These are phyloP conservation scores for Sebastolobus altivelis DNA, from an alignment of 2,797 vertebrate genomes.

Conservation along the genomic window DNA sequence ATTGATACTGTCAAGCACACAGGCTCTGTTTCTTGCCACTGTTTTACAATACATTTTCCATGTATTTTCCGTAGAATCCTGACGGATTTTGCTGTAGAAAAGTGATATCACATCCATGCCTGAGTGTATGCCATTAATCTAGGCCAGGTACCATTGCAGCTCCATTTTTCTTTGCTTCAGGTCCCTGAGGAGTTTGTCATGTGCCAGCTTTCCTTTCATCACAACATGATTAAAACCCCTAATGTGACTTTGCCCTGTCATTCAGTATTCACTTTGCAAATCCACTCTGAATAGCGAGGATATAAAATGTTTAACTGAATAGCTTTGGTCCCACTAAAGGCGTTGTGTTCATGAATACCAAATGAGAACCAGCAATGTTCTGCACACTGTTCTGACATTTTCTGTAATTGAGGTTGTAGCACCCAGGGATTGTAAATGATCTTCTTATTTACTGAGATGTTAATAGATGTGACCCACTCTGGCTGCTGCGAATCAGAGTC, in stretches of 20 bases:
- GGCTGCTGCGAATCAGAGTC: conserved; percentile 1
- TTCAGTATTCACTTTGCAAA: conserved; percentile 47
- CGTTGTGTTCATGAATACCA: conserved; percentile 54
- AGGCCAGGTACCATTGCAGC: background rate
- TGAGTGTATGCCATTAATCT: background rate
- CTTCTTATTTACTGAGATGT: conserved; percentile 34
- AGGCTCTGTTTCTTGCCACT: background rate
- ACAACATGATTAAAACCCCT: conserved; percentile 62
- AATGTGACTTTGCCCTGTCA: conserved; percentile 51
- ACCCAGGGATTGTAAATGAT: conserved; percentile 40
- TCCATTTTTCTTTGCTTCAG: conserved; percentile 22
- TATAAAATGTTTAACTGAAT: conserved; percentile 34
- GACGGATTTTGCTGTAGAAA: background rate
- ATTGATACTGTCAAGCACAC: background rate
- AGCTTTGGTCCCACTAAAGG: conserved; percentile 22
- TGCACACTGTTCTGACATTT: conserved; percentile 49
- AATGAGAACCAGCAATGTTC: conserved; percentile 36
- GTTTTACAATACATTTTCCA: background rate
- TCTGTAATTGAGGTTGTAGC: conserved; percentile 51
- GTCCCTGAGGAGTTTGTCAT: conserved; percentile 33
- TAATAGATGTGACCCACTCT: conserved; percentile 37
- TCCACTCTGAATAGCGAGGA: conserved; percentile 26
- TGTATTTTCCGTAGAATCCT: background rate
- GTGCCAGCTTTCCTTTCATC: conserved; percentile 59
- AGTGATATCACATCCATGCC: background rate